Evolutionary conservation across 1,140 invertebrate genomes (phyloP), one percentile per base, ranked within the genome.

Genomic region (Drosophila miranda): DNA sequence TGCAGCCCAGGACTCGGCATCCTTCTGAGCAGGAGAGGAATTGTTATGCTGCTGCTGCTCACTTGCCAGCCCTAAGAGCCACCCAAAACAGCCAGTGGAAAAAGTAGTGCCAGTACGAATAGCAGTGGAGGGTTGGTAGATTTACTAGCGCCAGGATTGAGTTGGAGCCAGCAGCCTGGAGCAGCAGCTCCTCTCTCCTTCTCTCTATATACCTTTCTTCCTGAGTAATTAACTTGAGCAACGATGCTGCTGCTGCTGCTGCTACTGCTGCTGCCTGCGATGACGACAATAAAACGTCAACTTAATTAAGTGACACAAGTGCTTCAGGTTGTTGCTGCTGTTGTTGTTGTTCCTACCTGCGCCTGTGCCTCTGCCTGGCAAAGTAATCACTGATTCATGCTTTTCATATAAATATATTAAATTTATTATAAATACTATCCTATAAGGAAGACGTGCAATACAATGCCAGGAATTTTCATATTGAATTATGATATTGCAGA

Each of bases 231-330:
- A 88, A 87, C 82, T 87, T 82, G 78, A 82, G 82, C 78, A 59
- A 81, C 75, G 64, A 71, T 50, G 42, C 51, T 60, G 56, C 48
- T 23, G 34, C 2, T 45, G 41, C 21, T 45, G 42, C 14, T 23
- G 28, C 21, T 38, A 46, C 43, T 34, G 34, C 9, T 28, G 51
- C 42, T 41, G 51, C 45, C 21, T 55, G 61, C 38, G 57, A 66
- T 56, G 76, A 84, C 73, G 76, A 86, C 81, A 86, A 86, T 82
- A 82, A 87, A 82, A 82, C 55, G 78, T 62, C 70, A 66, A 78
- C 82, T 86, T 86, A 86, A 87, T 86, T 86, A 86, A 87, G 82
- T 86, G 82, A 82, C 82, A 81, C 82, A 82, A 86, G 82, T 86
- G 82, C 82, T 71, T 41, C 41, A 46, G 44, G n/a, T 55, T 71